Evolutionary conservation across 2,113 vertebrate genomes (phyloP), one percentile per base, ranked within the genome.

Genomic region (Amphiprion percula): DNA sequence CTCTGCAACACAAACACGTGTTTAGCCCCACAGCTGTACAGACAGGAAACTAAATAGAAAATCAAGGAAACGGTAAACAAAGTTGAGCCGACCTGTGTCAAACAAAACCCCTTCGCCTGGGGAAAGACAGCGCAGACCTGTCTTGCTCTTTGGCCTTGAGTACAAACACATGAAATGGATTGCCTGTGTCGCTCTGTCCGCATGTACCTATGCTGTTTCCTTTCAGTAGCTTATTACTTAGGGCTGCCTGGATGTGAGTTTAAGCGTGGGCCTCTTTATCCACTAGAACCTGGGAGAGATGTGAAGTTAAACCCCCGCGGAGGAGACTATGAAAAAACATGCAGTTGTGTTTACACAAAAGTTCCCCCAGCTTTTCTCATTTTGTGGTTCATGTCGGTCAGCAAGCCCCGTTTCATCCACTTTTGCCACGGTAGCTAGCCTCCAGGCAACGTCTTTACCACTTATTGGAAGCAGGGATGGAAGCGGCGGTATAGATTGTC

Each of bases 21-120:
- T 84, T 87, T 88, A 80, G 83, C 89, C 88, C 89, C 41, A 74
- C 80, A 90, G 92, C 88, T 74, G 65, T 86, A 78, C 74, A 82
- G 80, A 77, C 68, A 84, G 83, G 83, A 90, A 90, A 61, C 87
- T 71, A 80, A 87, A 89, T 37, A 84, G 85, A 79, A 84, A 83
- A 90, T 88, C 87, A 88, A 90, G 85, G 85, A 77, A 80, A 80
- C 11, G 14, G 79, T 74, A 90, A 90, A 88, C 83, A 93, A 87
- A 89, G 79, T 83, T 80, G 84, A 91, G 83, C 75, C 21, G 77
- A 88, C 80, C 59, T 50, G 76, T 90, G 90, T 90, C 88, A 88
- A 89, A 90, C 83, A 79, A 87, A 88, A 89, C 58, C 37, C 68
- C 21, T 52, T 83, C 64, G 87, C 92, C 88, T 39, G 65, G 66